Percentiles rank a stretch among this genome's conserved stretches.
These are phyloP conservation scores for Cryptoprocta ferox DNA, from an alignment of 2,797 vertebrate species.

Conservation along the genomic window DNA sequence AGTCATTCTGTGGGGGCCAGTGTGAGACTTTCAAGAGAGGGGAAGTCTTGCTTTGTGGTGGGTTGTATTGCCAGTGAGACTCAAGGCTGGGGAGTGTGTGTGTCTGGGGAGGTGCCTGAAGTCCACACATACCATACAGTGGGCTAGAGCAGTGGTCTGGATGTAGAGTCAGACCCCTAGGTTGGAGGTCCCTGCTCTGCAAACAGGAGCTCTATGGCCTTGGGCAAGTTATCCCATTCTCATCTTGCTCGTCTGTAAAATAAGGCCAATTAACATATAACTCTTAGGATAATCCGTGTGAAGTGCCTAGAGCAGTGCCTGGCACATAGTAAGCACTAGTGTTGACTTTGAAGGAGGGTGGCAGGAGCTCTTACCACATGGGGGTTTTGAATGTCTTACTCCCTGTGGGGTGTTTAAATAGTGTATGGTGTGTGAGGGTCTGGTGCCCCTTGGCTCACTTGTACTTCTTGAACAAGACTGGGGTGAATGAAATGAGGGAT, in stretches of 20 bases:
- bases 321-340: background rate
- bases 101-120: background rate
- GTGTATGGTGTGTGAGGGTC: background rate
- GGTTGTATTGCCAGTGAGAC: background rate
- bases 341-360: background rate
- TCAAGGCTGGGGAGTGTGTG: background rate
- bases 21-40: background rate
- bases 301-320: background rate
- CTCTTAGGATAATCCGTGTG: background rate
- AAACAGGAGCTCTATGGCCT: fast-evolving
- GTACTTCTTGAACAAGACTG: background rate
- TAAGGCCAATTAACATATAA: background rate
- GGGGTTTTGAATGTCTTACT: background rate
- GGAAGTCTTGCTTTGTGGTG: background rate
- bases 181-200: fast-evolving
- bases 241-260: background rate
- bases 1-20: background rate
- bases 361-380: background rate
- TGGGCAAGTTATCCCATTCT: background rate
- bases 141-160: background rate
- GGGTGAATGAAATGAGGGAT: background rate
- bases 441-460: background rate
- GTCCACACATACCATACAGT: fast-evolving
- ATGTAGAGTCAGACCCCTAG: background rate
- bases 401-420: background rate